phyloP scores from a whole-genome alignment of 2,113 vertebrate species.

The Gorilla gorilla region DNA sequence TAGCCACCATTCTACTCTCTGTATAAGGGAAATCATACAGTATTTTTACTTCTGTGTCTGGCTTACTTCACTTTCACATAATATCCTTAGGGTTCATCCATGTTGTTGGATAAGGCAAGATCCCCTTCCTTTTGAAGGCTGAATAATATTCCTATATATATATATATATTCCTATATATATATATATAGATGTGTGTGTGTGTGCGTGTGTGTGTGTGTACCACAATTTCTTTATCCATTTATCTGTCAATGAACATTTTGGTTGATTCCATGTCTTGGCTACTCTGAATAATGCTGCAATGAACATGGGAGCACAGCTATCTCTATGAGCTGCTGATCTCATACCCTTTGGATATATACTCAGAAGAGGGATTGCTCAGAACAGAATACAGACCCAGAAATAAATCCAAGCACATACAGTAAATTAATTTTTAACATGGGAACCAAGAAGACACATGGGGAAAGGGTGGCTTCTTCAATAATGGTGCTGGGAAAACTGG shows the following conservation, averaged over 20 bases:
- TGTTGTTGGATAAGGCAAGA: neutral
- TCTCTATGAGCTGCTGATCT: neutral
- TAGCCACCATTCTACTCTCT: neutral
- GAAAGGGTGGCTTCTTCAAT: neutral
- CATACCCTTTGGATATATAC: neutral
- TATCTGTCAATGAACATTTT: neutral
- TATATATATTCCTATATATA: neutral
- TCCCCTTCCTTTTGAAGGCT: neutral
- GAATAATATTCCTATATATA: neutral
- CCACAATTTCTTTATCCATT: neutral
- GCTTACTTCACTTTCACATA: neutral
- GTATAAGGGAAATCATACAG: neutral
- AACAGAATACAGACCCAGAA: neutral
- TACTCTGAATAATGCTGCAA: neutral
- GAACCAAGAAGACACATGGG: neutral
- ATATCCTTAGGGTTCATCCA: neutral
- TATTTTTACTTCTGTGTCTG: neutral
- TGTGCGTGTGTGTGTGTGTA: too few species aligned
- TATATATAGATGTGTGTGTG: neutral
- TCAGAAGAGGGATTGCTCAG: neutral
- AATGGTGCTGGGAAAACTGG: neutral
- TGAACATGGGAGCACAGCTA: neutral
- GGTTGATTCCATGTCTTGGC: neutral
- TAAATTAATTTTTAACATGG: neutral
- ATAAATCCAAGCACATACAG: neutral